phyloP scores from a whole-genome alignment of 2,888 invertebrate genomes.

The Emmelina monodactyla region DNA sequence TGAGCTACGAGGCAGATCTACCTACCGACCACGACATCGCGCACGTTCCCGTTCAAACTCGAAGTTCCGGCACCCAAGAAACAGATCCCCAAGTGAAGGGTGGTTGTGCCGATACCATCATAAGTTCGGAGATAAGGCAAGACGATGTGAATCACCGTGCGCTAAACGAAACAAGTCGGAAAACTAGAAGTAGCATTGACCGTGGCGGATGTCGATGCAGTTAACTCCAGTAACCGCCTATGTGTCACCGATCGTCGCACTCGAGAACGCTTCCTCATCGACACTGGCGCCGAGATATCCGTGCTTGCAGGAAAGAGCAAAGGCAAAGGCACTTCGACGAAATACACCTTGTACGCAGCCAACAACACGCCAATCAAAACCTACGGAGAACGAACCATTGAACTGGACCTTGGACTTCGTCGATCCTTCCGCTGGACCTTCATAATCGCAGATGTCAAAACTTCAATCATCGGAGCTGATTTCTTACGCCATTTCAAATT shows the following conservation, averaged over 20 bases:
- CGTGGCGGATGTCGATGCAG: conserved; percentile 13
- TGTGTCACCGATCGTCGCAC: conserved; percentile 12
- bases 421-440: conserved; percentile 13
- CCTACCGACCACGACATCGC: conserved; percentile 1
- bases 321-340: conserved; percentile 2
- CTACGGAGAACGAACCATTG: conserved; percentile 9
- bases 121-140: conserved; percentile 9
- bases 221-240: conserved; percentile 10
- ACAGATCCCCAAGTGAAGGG: neutral
- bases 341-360: conserved; percentile 15
- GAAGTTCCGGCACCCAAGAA: conserved; percentile 2
- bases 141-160: conserved; percentile 10
- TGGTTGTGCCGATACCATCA: conserved; percentile 12
- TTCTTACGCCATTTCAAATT: conserved; percentile 11
- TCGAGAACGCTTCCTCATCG: conserved; percentile 11
- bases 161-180: conserved; percentile 7
- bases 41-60: neutral
- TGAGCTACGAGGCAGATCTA: neutral
- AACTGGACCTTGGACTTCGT: conserved; percentile 10
- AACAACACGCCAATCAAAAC: conserved; percentile 14
- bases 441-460: conserved; percentile 14
- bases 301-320: conserved; percentile 6
- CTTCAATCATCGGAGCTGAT: conserved; percentile 14
- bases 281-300: conserved; percentile 14
- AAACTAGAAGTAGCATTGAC: conserved; percentile 11